phyloP scores from a whole-genome alignment of 2,797 vertebrate species.

The Diglossa cyanea region DNA sequence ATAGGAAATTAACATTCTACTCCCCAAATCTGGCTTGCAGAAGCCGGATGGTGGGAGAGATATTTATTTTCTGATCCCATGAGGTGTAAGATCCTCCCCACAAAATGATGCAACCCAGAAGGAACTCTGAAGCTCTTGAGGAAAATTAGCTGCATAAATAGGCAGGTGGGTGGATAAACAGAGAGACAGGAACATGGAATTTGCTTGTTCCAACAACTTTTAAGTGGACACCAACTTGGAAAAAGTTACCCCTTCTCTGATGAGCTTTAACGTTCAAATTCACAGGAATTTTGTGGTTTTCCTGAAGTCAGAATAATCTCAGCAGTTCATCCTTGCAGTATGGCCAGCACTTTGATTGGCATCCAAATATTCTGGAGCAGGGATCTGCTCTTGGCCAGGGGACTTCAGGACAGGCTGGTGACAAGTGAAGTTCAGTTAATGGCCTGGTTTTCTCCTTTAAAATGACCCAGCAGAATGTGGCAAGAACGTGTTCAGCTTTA shows the following conservation, averaged over 20 bases:
- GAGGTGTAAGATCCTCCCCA: background rate
- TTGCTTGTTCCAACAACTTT: background rate
- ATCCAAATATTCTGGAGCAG: background rate
- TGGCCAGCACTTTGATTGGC: fast-evolving
- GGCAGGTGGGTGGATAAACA: background rate
- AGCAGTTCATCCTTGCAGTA: background rate
- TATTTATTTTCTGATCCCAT: background rate
- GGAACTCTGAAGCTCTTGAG: background rate
- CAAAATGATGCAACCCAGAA: background rate
- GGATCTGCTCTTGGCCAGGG: background rate
- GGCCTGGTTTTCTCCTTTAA: background rate
- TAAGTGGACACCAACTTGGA: background rate
- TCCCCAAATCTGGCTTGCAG: background rate
- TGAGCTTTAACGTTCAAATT: background rate
- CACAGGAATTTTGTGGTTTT: fast-evolving
- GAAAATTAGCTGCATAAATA: background rate
- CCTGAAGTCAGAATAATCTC: background rate
- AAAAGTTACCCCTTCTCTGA: background rate
- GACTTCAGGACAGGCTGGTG: background rate
- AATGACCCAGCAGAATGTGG: fast-evolving
- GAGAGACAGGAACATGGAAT: background rate
- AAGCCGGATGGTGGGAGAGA: background rate
- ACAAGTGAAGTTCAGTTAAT: background rate
- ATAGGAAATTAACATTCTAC: background rate
- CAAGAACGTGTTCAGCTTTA: fast-evolving